These are phyloP conservation scores for Loriculus beryllinus DNA, from an alignment of 2,797 vertebrate genomes.

Conservation along the genomic window DNA sequence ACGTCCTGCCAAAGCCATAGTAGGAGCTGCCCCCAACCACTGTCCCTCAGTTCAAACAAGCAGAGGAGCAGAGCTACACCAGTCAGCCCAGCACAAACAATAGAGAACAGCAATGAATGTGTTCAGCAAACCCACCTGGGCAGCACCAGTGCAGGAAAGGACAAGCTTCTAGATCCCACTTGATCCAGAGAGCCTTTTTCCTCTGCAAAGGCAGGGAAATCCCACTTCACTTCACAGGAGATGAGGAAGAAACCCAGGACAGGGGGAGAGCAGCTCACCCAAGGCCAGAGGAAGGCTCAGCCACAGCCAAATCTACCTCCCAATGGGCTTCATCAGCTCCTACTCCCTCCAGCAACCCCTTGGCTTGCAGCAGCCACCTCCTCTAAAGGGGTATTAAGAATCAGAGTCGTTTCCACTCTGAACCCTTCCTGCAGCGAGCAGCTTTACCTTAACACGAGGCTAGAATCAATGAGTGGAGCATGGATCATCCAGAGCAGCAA, in stretches of 20 bases:
- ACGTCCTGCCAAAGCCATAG: neutral
- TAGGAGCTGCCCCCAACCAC: fast-evolving
- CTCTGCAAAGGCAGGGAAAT: neutral
- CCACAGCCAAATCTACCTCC: neutral
- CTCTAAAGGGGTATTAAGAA: neutral
- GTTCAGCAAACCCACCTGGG: neutral
- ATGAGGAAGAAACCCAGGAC: neutral
- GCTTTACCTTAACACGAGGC: neutral
- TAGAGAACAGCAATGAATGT: fast-evolving
- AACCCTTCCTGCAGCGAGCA: fast-evolving
- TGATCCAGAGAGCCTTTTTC: neutral
- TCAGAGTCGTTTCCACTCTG: neutral
- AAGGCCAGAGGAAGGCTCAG: neutral
- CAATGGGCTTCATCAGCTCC: neutral
- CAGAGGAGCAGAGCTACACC: neutral
- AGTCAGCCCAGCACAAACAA: neutral
- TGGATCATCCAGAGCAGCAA: neutral
- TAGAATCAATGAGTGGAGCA: neutral
- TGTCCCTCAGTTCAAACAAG: neutral
- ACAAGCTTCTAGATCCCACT: neutral
- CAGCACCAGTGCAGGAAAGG: neutral
- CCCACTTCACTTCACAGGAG: neutral
- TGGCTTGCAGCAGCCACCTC: neutral
- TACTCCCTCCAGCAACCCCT: neutral
- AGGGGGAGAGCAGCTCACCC: neutral